Evolutionary conservation across 2,797 vertebrate species (phyloP), one percentile per base, ranked within the genome.

Genomic region (Micrastur ruficollis): DNA sequence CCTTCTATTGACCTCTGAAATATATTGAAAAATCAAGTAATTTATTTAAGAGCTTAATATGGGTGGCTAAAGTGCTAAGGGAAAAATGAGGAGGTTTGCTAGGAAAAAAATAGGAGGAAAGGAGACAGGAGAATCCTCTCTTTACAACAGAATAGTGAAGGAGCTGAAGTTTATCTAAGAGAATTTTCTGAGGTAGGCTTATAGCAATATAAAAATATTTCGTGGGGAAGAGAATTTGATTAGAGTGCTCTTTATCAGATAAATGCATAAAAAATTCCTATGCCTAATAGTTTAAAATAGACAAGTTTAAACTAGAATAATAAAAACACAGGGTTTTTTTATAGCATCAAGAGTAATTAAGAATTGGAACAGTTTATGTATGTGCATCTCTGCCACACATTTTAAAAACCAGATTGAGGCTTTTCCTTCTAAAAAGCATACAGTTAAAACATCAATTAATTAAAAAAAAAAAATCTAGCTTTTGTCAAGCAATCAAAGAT

Each of bases 401-500:
- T 89, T 82, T 8, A 53, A 89, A 93, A 93, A 90, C 36, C 82
- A 96, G 58, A 89, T 79, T 93, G 92, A 90, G 74, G 46, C 16
- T 58, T 88, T 93, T 89, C n/a, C 31, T 83, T 89, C 76, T 86
- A 61, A 91, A 94, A 95, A 84, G 7, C 42, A 42, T 26, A 36
- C 10, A 55, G 9, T 75, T 95, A 74, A 91, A 91, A 79, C 13
- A 86, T 53, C 40, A 74, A 76, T 94, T 90, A 93, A 94, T 84
- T 78, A 34, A 61, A 66, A 71, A 65, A 71, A 65, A 36, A 72
- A 23, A 5, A 36, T 34, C 25, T 14, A 79, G 9, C 10, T 86
- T 67, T 74, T 95, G 66, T 86, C 76, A 79, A 72, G 21, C 31
- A 71, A 59, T 70, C 50, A 89, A 83, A 72, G 26, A 79, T 90